Base-by-base conservation (phyloP, 2,797 vertebrate species). In the Setipinna tenuifilis region DNA sequence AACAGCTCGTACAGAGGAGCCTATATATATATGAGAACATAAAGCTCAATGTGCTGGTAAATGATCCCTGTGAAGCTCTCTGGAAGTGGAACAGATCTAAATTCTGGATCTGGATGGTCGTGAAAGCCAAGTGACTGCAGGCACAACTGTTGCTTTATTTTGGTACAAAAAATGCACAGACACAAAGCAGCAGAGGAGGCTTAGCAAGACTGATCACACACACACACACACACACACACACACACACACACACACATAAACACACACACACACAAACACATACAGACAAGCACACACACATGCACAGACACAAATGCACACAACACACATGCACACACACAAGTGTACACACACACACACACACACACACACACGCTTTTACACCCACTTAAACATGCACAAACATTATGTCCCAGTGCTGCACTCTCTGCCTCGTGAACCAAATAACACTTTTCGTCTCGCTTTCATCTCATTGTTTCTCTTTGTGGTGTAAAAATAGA, bases 381-480 rank as follows among this genome's bases (percentile, higher is more conserved):
- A 78, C 71, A 78, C 71, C 71, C 71, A 78, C 71, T 78, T 78
- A 78, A 78, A 78, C 31, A 78, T 78, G 71, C 71, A 78, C 71
- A 78, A 78, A 44, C 71, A 78, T 44, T 41, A 21, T 44, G 71
- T 78, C 71, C 71, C 35, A 78, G 31, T 21, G 71, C 71, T 78
- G 71, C 71, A 78, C 71, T 21, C 65, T 41, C 35, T 19, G 71
- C 9, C 35, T 75, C 44, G 31, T 78, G 71, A 78, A 78, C 35
- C 23, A 41, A 78, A 78, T 41, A 78, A 78, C 35, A 78, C 19
- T 78, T 71, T 75, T 78, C 35, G 71, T 78, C 71, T 78, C 71
- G 35, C 71, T 78, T 78, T 78, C 71, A 78, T 78, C 71, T 78
- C 71, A 78, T 78, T 78, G 71, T 78, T 78, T 78, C 71, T 78